Conservation (phyloP, 2,113 vertebrate genomes). For the Prunella fulvescens region DNA sequence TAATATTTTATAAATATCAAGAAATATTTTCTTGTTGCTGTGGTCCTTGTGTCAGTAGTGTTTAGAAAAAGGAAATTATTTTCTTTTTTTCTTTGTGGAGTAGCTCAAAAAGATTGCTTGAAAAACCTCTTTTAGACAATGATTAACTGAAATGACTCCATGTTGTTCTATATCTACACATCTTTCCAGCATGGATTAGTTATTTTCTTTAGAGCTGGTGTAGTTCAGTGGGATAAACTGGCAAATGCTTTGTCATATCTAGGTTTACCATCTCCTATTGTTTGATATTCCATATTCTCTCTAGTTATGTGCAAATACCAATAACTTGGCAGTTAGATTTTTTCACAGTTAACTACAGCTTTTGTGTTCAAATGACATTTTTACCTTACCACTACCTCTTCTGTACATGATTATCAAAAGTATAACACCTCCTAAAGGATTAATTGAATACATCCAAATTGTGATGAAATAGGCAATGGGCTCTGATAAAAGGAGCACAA, state of each 20-base stretch:
- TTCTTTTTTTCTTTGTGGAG: background rate
- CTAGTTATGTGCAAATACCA: background rate
- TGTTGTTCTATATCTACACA: background rate
- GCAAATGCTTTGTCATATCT: background rate
- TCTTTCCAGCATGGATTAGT: background rate
- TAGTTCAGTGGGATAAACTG: background rate
- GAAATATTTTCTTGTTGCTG: slow-evolving; percentile 53
- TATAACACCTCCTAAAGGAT: background rate
- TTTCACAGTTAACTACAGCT: background rate
- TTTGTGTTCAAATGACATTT: background rate
- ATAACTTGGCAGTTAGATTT: background rate
- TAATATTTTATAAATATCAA: slow-evolving; percentile 41
- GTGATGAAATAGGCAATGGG: background rate
- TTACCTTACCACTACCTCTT: background rate
- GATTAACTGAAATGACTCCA: background rate
- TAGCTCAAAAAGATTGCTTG: background rate
- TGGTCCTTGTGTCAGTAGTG: slow-evolving; percentile 6
- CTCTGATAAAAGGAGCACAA: background rate
- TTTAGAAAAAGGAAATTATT: background rate
- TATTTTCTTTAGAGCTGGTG: background rate
- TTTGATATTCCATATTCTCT: background rate
- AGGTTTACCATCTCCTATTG: background rate
- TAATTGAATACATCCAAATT: background rate
- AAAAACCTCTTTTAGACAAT: background rate
- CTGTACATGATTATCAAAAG: background rate